Conservation (phyloP, 35 echinoderm and acorn worm species). For the Stichopus chloronotus region DNA sequence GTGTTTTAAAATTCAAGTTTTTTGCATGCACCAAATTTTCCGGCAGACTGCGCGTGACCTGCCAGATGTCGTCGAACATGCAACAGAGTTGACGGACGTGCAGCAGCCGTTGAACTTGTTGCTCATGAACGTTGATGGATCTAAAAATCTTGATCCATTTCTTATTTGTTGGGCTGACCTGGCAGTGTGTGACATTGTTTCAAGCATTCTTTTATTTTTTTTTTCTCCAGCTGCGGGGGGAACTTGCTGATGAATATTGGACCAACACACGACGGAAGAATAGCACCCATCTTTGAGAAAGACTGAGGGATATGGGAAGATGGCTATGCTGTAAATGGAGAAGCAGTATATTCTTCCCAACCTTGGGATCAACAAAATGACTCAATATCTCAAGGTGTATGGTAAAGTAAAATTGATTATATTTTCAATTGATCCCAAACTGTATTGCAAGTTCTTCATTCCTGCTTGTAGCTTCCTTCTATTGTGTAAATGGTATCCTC, state of each 20-base stretch:
- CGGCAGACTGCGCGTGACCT: background rate
- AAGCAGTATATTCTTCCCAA: slow-evolving; percentile 71
- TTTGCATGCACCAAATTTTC: no score
- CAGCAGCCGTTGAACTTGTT: no score
- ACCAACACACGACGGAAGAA: slow-evolving; percentile 73
- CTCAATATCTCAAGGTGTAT: slow-evolving; percentile 53
- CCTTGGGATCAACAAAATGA: slow-evolving; percentile 81
- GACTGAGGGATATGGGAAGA: slow-evolving; percentile 70
- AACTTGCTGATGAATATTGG: slow-evolving; percentile 84
- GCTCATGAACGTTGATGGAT: no score
- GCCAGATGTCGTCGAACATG: background rate
- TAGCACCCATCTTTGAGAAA: slow-evolving; percentile 80
- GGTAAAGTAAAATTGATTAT: slow-evolving; percentile 52
- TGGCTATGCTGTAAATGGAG: slow-evolving; percentile 78
- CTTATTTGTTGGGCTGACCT: background rate
- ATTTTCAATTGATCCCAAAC: background rate
- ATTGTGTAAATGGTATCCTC: no score
- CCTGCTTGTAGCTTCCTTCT: no score
- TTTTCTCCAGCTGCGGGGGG: slow-evolving; percentile 70
- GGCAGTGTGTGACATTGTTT: background rate
- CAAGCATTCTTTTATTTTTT: background rate
- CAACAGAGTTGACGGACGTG: no score
- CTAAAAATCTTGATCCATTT: no score
- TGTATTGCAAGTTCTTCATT: no score
- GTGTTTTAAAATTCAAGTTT: no score